Evolutionary conservation across 2,113 vertebrate species (phyloP), one percentile per base, ranked within the genome.

Genomic region (Semicossyphus pulcher): DNA sequence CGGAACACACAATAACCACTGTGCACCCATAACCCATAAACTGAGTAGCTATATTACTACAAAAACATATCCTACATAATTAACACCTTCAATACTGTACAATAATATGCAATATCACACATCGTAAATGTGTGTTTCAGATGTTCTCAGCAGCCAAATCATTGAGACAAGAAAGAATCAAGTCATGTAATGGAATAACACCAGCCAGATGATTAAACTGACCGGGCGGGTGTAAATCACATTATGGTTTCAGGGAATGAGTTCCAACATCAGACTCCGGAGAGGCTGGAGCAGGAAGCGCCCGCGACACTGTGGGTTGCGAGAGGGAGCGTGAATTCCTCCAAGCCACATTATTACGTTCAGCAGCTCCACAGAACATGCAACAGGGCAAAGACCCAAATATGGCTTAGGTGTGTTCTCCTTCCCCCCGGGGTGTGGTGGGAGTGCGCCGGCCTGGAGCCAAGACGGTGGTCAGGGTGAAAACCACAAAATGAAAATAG

Each of bases 351-450:
- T 84, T 86, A 76, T 80, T 89, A 70, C 75, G 25, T 47, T 78
- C 57, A 32, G 76, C 61, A 83, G 81, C 75, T 41, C 67, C 32
- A 11, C 32, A 56, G 76, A 81, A 89, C 82, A 87, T 84, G 87
- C 69, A 83, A 69, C 48, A 44, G 69, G 88, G 83, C 84, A 85
- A 72, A 34, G 66, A 84, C 68, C 82, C 84, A 59, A 87, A 86
- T 90, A 90, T 85, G 85, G 83, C 73, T 85, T 80, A 91, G 91
- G 92, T 91, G 90, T 91, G 86, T 86, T 76, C 76, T 45, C 29
- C 78, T 76, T 84, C 78, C 74, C 71, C 53, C 42, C 53, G n/a
- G 87, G 91, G 85, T 88, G 89, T 74, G 91, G 90, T 89, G 75
- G 69, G 66, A 88, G 80, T 1, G 78, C 66, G 58, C 82, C 73